Percentiles rank a stretch among this genome's conserved stretches.
Evolutionary conservation across 2,888 invertebrate species (phyloP).

Genomic region (Xestia ashworthii): DNA sequence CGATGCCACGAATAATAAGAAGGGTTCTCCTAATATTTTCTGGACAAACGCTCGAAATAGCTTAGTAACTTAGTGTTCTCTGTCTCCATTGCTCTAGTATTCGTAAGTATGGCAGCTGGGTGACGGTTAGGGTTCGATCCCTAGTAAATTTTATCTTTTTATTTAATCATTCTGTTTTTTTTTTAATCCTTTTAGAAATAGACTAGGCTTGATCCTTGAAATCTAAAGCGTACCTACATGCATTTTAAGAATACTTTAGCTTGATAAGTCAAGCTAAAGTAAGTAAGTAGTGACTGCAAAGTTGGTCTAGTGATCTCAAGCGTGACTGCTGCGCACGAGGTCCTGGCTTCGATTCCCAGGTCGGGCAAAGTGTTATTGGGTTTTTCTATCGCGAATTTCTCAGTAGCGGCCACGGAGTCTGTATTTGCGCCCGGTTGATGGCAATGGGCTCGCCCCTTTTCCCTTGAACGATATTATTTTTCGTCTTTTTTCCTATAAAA

Average conservation of each 20-base stretch:
- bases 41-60: slow-evolving; percentile 22
- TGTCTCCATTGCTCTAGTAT: neutral
- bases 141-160: neutral
- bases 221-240: neutral
- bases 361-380: no score
- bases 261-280: no score
- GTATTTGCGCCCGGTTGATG: no score
- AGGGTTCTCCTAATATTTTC: slow-evolving; percentile 44
- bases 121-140: neutral
- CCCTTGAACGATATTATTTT: no score
- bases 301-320: no score
- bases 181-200: neutral
- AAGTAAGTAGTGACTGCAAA: no score
- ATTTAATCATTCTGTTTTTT: no score
- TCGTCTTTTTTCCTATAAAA: neutral
- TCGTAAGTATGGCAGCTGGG: neutral
- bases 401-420: no score
- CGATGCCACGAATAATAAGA: slow-evolving; percentile 61
- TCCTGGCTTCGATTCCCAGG: no score
- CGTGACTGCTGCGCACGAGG: no score
- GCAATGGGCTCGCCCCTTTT: no score
- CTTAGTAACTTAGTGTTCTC: slow-evolving; percentile 30
- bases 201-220: neutral
- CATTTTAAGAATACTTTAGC: neutral
- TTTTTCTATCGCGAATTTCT: no score